Evolutionary conservation across 2,797 vertebrate genomes (phyloP), one percentile per base, ranked within the genome.

Genomic region (Coracias cyanogaster): DNA sequence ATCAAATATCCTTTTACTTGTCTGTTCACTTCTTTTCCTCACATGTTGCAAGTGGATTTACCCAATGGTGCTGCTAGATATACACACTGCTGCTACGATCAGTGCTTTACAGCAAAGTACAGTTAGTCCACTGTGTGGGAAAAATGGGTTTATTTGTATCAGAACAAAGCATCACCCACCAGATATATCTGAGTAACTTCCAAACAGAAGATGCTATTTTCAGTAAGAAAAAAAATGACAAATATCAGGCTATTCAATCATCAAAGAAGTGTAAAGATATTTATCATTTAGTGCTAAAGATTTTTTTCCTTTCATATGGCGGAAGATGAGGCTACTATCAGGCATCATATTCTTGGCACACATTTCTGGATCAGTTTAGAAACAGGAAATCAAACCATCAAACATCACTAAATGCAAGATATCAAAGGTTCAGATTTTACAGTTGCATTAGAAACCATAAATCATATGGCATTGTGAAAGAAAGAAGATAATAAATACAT

Each of bases 361-460:
- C 22, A 54, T 74, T 86, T 96, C 94, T 95, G 58, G 76, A 94
- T 94, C 85, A 72, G 65, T 77, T 90, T 60, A 66, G 70, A 66
- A 87, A 60, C 39, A 93, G 82, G 66, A 94, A 96, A 96, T 94
- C 93, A 94, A 86, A 86, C 58, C 60, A 92, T 84, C 76, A 91
- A 94, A 94, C 66, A 65, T 81, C 62, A 69, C 69, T 81, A 86
- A 95, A 84, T 0, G 5, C 35, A 88, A 83, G 73, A 94, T 79
- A 91, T 0, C 1, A 88, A 95, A 74, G 61, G 20, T 79, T 88
- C 72, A 33, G 48, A 45, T 93, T 89, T 93, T 79, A 74, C 61
- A 76, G 54, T 94, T 87, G 26, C 70, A 48, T 90, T 79, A 86
- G 55, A 81, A 91, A 25, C 39, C 26, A 73, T 79, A 94, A 95